These are phyloP conservation scores for Stegodyphus dumicola DNA, from an alignment of 1,140 invertebrate species.

Conservation along the genomic window DNA sequence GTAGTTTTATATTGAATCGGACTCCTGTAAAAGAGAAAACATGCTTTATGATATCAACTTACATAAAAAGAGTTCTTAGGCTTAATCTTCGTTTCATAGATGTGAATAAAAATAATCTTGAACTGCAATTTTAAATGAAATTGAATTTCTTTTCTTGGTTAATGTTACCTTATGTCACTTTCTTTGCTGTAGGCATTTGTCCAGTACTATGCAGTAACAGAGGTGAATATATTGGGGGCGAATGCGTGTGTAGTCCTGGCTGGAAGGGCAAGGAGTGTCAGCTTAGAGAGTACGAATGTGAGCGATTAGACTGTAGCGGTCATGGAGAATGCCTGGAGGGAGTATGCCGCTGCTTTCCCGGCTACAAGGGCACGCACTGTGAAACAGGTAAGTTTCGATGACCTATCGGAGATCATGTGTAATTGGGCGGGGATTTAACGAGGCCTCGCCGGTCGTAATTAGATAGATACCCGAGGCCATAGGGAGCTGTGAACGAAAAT, in stretches of 20 bases:
- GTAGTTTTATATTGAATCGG: no score
- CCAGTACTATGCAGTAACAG: constrained; percentile 96
- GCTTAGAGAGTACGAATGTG: constrained; percentile 88
- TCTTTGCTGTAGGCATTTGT: constrained; percentile 81
- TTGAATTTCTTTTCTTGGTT: no score
- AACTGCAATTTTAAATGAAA: no score
- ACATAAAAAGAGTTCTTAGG: no score
- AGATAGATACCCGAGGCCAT: background rate
- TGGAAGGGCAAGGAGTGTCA: constrained; percentile 98
- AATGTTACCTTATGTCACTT: background rate
- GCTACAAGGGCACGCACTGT: constrained; percentile 88
- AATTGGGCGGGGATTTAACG: background rate
- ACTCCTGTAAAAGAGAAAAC: no score
- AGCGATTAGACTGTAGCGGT: constrained; percentile 90
- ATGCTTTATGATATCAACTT: no score
- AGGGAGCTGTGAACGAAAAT: no score
- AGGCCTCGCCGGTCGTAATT: background rate
- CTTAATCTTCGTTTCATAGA: no score
- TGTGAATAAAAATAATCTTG: no score
- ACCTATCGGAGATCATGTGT: background rate
- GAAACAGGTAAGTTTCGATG: constrained; percentile 67
- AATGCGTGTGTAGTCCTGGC: constrained; percentile 95
- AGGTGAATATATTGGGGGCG: constrained; percentile 92
- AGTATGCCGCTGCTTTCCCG: constrained; percentile 86
- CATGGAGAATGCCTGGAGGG: constrained; percentile 90